Evolutionary conservation across 2,797 vertebrate genomes (phyloP), one percentile per base, ranked within the genome.

Genomic region (Enteromius thamalakanensis): DNA sequence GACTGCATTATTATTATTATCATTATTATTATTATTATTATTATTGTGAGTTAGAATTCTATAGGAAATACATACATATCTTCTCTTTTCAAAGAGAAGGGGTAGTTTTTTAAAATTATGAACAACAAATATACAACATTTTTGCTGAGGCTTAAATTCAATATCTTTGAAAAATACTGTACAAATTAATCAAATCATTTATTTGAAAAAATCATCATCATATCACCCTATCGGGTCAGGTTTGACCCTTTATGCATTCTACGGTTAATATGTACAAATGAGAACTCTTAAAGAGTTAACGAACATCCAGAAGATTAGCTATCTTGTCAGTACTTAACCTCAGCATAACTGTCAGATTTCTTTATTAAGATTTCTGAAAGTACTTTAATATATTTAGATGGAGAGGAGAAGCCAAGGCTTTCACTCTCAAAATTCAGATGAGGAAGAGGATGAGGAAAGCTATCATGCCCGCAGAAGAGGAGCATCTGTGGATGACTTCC

Each of bases 401-500:
- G 97, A 97, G 90, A 95, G 95, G 90, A 95, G 95, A 89, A 94
- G 94, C 86, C 93, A 90, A 21, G 84, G 89, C 0, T 93, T 95
- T 74, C 96, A 94, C 75, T 96, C 95, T 1, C 92, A 93, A 76
- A 96, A 97, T 91, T 99, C 97, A 0, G 98, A 98, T 0, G 98
- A 99, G 74, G 97, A 97, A 69, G 97, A 98, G 72, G 94, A 95
- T n/a, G 94, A 94, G 86, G 94, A 94, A 86, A 95, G 96, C 2
- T 97, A 95, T 0, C 93, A 94, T 0, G 95, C 94, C 0, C 96
- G 93, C 85, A 92, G 97, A 76, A 95, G 95, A 87, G 97, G 96
- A 21, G 94, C 96, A 10, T 99, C 98, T 0, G 97, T 99, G 0
- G 97, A 99, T 0, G 98, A 99, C 86, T 99, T 99, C 90, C 96